Base-by-base conservation (phyloP, 2,797 vertebrate species). In the Labroides dimidiatus region DNA sequence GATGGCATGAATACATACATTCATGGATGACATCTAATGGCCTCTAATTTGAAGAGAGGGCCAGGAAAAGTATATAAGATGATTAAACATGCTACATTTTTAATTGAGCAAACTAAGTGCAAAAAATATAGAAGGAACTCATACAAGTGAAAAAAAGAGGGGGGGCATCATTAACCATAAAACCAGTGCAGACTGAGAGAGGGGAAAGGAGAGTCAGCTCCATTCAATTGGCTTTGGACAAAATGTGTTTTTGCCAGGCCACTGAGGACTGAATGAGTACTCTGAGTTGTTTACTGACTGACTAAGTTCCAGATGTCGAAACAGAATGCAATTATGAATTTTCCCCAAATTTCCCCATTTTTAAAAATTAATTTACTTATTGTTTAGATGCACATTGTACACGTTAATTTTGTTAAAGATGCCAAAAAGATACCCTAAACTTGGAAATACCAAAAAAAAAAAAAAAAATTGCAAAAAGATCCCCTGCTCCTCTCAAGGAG, bases 81-180 rank as follows among this genome's bases (percentile, higher is more conserved):
- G 69, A 89, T 92, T 91, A 85, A 84, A 87, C 49, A 70, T 70
- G 76, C 68, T 77, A 61, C 76, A 84, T 80, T 88, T 87, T 87
- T 89, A 85, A 92, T 77, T 80, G 78, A 90, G 82, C 58, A 79
- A 81, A 88, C 73, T 63, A 47, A 42, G 0, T 60, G 70, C n/a
- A n/a, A 63, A 72, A 75, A 79, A 68, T 54, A 27, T 44, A 84
- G 88, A 86, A 58, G 49, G 43, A 5, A 55, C 45, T 71, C 45
- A 50, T 77, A 59, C 79, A 66, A 73, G 67, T 58, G 50, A 44
- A 43, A 17, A 50, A 39, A 39, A 61, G 42, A 54, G 8, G 37
- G 53, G 37, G 45, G n/a, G 78, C 33, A 53, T 45, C 69, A 51
- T 64, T 63, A 69, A 80, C 50, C 64, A 45, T 59, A 56, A 63